Evolutionary conservation across 2,113 vertebrate species (phyloP).

Genomic region (Epinephelus fuscoguttatus): DNA sequence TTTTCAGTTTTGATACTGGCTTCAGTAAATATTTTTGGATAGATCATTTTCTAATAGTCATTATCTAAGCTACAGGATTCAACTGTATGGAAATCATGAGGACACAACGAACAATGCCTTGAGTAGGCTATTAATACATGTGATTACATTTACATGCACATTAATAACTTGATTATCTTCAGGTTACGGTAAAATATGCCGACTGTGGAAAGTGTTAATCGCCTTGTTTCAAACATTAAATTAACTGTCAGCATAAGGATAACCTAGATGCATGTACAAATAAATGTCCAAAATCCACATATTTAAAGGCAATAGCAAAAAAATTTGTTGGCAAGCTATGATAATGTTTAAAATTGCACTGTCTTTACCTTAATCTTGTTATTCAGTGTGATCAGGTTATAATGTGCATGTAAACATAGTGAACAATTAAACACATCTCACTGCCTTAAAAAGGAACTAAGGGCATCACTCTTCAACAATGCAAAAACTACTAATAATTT

Average conservation of each 20-base stretch:
- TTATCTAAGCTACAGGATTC: conserved; percentile 11
- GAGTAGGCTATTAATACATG: conserved; percentile 40
- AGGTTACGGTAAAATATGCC: not conserved
- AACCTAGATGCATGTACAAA: not conserved
- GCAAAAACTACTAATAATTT: conserved; percentile 5
- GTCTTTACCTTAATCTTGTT: not conserved
- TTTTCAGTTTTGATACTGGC: conserved; percentile 32
- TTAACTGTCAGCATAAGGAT: not conserved
- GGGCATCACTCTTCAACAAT: conserved; percentile 54
- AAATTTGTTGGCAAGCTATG: not conserved
- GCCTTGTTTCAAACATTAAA: not conserved
- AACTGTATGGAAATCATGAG: conserved; percentile 24
- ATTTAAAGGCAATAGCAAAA: not conserved
- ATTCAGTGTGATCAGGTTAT: not conserved
- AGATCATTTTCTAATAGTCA: conserved; percentile 41
- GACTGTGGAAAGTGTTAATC: not conserved
- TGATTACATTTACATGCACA: conserved; percentile 37
- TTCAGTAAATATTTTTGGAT: conserved; percentile 33
- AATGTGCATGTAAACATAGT: conserved; percentile 42
- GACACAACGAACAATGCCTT: conserved; percentile 48
- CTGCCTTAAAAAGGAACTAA: conserved; percentile 73
- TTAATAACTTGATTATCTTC: not conserved
- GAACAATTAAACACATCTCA: conserved; percentile 34
- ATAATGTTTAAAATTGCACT: not conserved
- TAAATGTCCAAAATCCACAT: not conserved